Base-by-base conservation (phyloP, 2,888 invertebrate species). In the Oscheius sp. region DNA sequence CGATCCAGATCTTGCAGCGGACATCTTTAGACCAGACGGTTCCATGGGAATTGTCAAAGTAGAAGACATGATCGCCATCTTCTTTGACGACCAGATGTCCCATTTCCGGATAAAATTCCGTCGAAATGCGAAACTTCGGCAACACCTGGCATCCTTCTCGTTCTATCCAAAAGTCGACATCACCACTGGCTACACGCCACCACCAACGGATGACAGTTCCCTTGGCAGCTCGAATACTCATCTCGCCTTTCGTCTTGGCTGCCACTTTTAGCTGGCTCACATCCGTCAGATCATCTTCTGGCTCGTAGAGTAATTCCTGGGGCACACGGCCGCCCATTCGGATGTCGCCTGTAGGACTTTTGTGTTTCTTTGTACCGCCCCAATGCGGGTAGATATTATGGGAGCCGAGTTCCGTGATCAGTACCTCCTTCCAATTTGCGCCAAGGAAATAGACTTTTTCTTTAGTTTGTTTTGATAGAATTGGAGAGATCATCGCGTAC, bases 41-140 rank as follows among this genome's bases (percentile, higher is more conserved):
- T 58, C 84, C 80, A 71, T 85, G 83, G 0, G 82, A 76, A 58
- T 86, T 86, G 72, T 86, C 84, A 46, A 86, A 86, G 53, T 80
- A 72, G 66, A 86, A 77, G 23, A 66, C 68, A 73, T 85, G 84
- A 25, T 74, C 79, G n/a, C 82, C 84, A 9, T 69, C 59, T 25
- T 79, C 71, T 18, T 77, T 72, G 66, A 78, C 74, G 29, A 70
- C 52, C 49, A 86, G 72, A 23, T 74, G 49, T 53, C 83, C 84
- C 52, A 76, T 81, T 58, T 86, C 86, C 1, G 86, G 86, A 45
- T 86, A 83, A 56, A 80, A 83, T 21, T 86, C 86, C 13, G 86
- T 86, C 13, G 75, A 68, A 46, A 84, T 72, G 16, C 86, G 84
- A 73, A 85, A 83, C 13, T 77, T 76, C 53, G 86, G 86, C 76